Evolutionary conservation across 2,113 vertebrate genomes (phyloP).

Genomic region (Pleuronectes platessa): DNA sequence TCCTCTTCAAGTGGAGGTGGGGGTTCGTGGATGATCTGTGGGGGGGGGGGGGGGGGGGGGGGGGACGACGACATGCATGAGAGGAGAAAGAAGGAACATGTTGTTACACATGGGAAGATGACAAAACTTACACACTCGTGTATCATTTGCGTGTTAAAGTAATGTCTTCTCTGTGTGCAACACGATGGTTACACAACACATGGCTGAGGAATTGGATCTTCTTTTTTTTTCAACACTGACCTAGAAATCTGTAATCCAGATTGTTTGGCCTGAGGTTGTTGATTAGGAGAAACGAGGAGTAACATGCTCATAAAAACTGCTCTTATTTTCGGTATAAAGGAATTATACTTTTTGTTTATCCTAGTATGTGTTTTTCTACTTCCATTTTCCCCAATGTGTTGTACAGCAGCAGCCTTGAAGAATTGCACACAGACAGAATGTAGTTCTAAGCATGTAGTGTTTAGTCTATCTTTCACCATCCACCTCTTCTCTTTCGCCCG

Average conservation of each 20-base stretch:
- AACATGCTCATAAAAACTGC: constrained; percentile 22
- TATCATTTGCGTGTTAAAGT: constrained; percentile 39
- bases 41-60: no score
- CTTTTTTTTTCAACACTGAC: constrained; percentile 62
- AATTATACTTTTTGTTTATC: constrained; percentile 3
- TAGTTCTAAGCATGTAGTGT: not conserved
- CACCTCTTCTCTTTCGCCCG: not conserved
- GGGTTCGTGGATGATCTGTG: constrained; percentile 84
- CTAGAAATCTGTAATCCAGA: constrained; percentile 80
- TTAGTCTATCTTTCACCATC: not conserved
- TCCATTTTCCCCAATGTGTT: not conserved
- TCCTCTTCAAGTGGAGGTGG: constrained; percentile 79
- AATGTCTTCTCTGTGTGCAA: constrained; percentile 54
- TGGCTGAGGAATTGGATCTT: constrained; percentile 51
- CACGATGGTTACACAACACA: constrained; percentile 62
- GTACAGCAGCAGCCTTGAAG: not conserved
- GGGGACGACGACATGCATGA: constrained; percentile 2
- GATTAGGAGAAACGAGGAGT: constrained; percentile 20
- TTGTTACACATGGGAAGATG: constrained; percentile 18
- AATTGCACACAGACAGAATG: not conserved
- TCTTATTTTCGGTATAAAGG: not conserved
- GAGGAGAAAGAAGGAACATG: not conserved
- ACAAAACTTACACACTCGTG: constrained; percentile 34
- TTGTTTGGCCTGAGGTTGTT: constrained; percentile 45
- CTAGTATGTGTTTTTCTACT: not conserved